Base-by-base conservation (phyloP, 2,797 vertebrate genomes). In the Ateles fusciceps region DNA sequence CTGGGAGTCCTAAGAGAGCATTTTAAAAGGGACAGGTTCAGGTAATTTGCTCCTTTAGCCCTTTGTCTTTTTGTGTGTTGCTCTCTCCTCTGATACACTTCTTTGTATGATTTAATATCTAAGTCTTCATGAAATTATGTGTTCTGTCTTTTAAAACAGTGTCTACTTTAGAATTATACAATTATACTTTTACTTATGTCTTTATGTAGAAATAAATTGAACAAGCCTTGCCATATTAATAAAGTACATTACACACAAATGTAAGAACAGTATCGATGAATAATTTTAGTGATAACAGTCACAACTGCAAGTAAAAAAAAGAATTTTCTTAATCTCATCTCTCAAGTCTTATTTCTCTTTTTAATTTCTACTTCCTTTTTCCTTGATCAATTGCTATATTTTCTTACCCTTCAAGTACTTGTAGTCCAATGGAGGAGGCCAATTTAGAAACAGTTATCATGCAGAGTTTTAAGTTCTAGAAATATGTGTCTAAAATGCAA, bases 141-240 rank as follows among this genome's bases (percentile, higher is more conserved):
- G 28, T 89, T 97, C 46, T 55, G 30, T 86, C 75, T 86, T 95
- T 96, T 44, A 55, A 96, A 92, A 42, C 19, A 72, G 33, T 12
- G 30, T 71, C 61, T 64, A 79, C 48, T 75, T 89, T 85, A 17
- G 14, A 94, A 85, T 85, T 95, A 42, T 30, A 85, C 81, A 95
- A 92, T 55, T 87, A 14, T 88, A 36, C 22, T 68, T 93, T 86
- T 36, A 22, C 4, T 17, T 91, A 50, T 55, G 19, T 85, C 15
- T 8, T 68, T 84, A 33, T 52, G 14, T 90, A 64, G 36, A 96
- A 93, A 61, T 92, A 74, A 94, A 79, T 72, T 71, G 46, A 89
- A 85, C 39, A 21, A 93, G 13, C 28, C 19, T 89, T 95, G 46
- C 39, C 33, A 42, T 89, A 42, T 89, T 84, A 95, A 80, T 96